Evolutionary conservation across 2,888 invertebrate species (phyloP).

Genomic region (Pycnomerus fuliginosus): DNA sequence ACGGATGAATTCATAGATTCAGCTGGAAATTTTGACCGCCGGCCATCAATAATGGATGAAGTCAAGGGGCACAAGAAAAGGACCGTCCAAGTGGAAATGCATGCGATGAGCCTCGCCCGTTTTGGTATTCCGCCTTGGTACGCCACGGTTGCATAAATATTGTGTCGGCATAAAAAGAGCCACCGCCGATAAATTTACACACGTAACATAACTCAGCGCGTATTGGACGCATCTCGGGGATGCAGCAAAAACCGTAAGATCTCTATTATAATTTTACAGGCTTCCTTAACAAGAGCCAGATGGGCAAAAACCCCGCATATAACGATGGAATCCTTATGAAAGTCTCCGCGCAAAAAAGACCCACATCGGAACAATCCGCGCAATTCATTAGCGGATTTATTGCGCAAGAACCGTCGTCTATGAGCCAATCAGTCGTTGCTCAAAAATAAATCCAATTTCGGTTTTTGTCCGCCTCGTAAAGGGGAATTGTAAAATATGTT

Average conservation of each 20-base stretch:
- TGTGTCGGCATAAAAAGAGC: conserved; percentile 36
- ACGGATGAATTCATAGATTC: conserved; percentile 16
- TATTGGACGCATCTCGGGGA: conserved; percentile 30
- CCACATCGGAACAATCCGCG: conserved; percentile 33
- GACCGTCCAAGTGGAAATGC: conserved; percentile 10
- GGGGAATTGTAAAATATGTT: conserved; percentile 28
- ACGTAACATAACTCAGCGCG: conserved; percentile 42
- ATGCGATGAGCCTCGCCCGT: conserved; percentile 10
- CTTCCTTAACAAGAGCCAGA: conserved; percentile 40
- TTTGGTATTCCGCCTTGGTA: conserved; percentile 21
- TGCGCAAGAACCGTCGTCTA: conserved; percentile 17
- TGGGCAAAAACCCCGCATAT: conserved; percentile 33
- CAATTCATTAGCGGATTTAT: conserved; percentile 39
- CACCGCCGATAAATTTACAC: conserved; percentile 42
- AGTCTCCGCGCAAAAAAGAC: conserved; percentile 42
- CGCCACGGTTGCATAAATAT: conserved; percentile 24
- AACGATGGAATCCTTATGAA: conserved; percentile 39
- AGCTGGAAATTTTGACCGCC: conserved; percentile 13
- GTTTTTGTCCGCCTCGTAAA: conserved; percentile 13
- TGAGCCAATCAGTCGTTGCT: conserved; percentile 17
- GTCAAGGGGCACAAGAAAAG: conserved; percentile 11
- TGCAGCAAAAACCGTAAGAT: conserved; percentile 42
- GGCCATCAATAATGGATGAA: conserved; percentile 21
- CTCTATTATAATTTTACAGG: conserved; percentile 48
- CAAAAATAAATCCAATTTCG: conserved; percentile 19